These are phyloP conservation scores for Yponomeuta malinellus DNA, from an alignment of 2,888 invertebrate genomes.

Conservation along the genomic window DNA sequence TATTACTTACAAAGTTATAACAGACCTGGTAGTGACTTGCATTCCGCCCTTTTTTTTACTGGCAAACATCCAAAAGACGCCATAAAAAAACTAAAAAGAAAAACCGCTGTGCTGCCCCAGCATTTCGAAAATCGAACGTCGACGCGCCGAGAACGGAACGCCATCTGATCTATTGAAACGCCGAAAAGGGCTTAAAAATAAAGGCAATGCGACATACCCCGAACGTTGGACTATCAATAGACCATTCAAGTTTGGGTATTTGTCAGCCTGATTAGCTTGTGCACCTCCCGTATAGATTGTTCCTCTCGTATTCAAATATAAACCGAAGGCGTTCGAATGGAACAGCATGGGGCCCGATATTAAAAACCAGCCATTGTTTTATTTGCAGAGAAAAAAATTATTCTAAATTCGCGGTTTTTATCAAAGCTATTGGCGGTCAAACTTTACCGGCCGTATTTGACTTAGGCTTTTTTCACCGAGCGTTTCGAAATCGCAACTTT, in stretches of 20 bases:
- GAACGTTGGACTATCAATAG: conserved; percentile 55
- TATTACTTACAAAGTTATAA: no score
- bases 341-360: conserved; percentile 53
- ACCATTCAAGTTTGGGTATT: conserved; percentile 66
- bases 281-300: conserved; percentile 41
- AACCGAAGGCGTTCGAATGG: conserved; percentile 48
- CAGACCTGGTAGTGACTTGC: no score
- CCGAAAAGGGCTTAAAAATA: conserved; percentile 68
- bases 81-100: neutral
- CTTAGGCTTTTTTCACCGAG: neutral
- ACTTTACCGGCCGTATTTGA: neutral
- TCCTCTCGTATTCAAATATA: conserved; percentile 26
- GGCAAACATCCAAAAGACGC: no score
- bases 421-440: neutral
- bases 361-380: neutral
- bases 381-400: neutral
- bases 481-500: conserved; percentile 23
- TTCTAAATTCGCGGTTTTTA: neutral
- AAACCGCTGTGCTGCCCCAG: conserved; percentile 42
- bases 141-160: conserved; percentile 39
- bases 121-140: conserved; percentile 60
- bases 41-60: no score
- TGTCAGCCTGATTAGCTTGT: conserved; percentile 71
- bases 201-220: conserved; percentile 43
- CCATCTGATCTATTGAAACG: conserved; percentile 67